These are phyloP conservation scores for Scrobipalpa costella DNA, from an alignment of 2,888 invertebrate species.

Conservation along the genomic window DNA sequence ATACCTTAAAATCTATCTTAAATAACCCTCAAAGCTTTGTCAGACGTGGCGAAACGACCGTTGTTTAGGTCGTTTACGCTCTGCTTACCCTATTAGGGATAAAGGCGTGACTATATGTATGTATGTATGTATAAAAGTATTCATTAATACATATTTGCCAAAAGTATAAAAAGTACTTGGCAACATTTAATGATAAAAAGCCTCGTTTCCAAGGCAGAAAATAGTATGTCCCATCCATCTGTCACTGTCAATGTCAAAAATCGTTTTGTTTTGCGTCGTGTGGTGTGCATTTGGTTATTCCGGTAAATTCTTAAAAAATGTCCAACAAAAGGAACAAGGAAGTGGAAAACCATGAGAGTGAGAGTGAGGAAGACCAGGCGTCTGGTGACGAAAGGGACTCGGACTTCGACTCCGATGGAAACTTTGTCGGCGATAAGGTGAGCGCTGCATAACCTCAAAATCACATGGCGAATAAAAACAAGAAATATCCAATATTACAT, in stretches of 20 bases:
- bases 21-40: too few relatives aligned
- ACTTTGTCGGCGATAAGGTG: constrained; percentile 81
- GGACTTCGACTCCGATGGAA: constrained; percentile 74
- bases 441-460: constrained; percentile 64
- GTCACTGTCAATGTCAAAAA: not conserved
- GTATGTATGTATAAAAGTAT: too few relatives aligned
- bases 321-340: constrained; percentile 73
- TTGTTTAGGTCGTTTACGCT: too few relatives aligned
- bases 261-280: constrained; percentile 22
- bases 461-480: constrained; percentile 55
- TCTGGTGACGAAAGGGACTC: constrained; percentile 68
- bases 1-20: too few relatives aligned
- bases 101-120: too few relatives aligned
- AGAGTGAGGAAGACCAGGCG: constrained; percentile 71
- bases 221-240: too few relatives aligned
- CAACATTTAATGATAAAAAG: too few relatives aligned
- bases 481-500: not conserved
- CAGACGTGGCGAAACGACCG: too few relatives aligned
- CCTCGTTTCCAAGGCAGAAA: not conserved
- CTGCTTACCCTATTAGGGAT: too few relatives aligned
- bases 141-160: too few relatives aligned
- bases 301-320: constrained; percentile 50
- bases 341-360: constrained; percentile 63
- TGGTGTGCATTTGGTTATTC: not conserved
- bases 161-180: too few relatives aligned